Evolutionary conservation across 2,113 vertebrate genomes (phyloP), one percentile per base, ranked within the genome.

Genomic region (Epinephelus moara): DNA sequence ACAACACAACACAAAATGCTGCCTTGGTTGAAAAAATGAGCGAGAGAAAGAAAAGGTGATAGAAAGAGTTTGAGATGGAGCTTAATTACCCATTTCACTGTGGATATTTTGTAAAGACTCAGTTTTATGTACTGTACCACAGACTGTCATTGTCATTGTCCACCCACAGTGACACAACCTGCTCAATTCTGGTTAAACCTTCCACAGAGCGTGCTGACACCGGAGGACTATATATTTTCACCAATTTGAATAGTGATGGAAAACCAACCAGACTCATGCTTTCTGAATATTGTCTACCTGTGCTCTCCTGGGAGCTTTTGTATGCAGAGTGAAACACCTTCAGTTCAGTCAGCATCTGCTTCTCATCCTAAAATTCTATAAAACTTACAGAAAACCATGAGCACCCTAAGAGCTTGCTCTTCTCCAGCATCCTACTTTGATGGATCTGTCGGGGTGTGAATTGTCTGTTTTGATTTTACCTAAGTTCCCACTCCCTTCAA

Each of bases 351-450:
- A 75, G 70, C 60, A 56, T 42, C 49, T 10, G 17, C 52, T 37
- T 82, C 64, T 47, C 61, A 71, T 85, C 75, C 75, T 82, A n/a
- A 56, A 75, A 83, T 64, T 85, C 55, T 53, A 27, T 37, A 77
- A 42, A 67, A 60, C 25, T 37, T 25, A 30, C 4, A 21, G 21
- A n/a, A 67, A 69, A 45, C 57, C 3, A 60, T 7, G 14, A 76
- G 64, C 37, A 37, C 57, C 67, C 7, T 66, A 72, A 84, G 18
- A 77, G 62, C 62, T 50, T 19, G 13, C 55, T 86, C 71, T 59
- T 76, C 57, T 81, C 45, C 21, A 47, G 30, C 68, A 45, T 49
- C 42, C 47, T 33, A 57, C 72, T 75, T 45, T 72, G 40, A 72
- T 12, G 3, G 50, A 81, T 81, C 61, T 83, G 49, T 80, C 18